Conservation (phyloP, 2,888 invertebrate species). For the Epirrita christyi region DNA sequence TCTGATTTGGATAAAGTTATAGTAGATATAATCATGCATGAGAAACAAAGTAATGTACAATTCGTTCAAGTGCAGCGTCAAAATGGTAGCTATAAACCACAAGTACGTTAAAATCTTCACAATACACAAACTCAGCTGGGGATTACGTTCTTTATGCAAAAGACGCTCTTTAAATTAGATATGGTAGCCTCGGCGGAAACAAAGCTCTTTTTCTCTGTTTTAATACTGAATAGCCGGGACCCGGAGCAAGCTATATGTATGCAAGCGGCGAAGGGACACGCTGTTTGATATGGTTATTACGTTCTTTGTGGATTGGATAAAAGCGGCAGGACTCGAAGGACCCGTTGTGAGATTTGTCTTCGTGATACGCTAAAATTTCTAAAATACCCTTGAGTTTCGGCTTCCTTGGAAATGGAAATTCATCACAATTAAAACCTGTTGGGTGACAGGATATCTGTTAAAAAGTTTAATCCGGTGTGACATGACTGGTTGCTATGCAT, state of each 20-base stretch:
- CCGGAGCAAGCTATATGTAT: conserved; percentile 70
- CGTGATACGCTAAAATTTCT: conserved; percentile 79
- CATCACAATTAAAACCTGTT: conserved; percentile 68
- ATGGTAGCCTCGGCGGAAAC: conserved; percentile 74
- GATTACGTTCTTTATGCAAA: conserved; percentile 59
- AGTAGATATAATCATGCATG: too few relatives aligned
- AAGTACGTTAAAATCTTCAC: conserved; percentile 20
- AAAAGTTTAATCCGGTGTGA: conserved; percentile 68
- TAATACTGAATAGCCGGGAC: conserved; percentile 71
- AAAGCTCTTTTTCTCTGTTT: conserved; percentile 79
- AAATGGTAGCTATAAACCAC: conserved; percentile 28
- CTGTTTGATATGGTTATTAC: conserved; percentile 84
- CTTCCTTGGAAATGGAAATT: conserved; percentile 76
- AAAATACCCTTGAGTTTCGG: conserved; percentile 62
- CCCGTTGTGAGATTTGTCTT: conserved; percentile 74
- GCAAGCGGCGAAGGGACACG: conserved; percentile 79
- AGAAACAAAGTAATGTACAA: conserved; percentile 25
- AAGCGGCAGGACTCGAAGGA: conserved; percentile 66
- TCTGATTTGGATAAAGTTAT: conserved; percentile 32
- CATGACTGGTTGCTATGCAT: conserved; percentile 67
- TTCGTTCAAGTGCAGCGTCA: conserved; percentile 22
- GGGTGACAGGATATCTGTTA: conserved; percentile 52
- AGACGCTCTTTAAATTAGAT: conserved; percentile 61
- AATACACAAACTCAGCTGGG: conserved; percentile 39
- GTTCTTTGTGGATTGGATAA: conserved; percentile 78